phyloP scores from a whole-genome alignment of 2,888 invertebrate genomes.

The Leptinotarsa haldemani region DNA sequence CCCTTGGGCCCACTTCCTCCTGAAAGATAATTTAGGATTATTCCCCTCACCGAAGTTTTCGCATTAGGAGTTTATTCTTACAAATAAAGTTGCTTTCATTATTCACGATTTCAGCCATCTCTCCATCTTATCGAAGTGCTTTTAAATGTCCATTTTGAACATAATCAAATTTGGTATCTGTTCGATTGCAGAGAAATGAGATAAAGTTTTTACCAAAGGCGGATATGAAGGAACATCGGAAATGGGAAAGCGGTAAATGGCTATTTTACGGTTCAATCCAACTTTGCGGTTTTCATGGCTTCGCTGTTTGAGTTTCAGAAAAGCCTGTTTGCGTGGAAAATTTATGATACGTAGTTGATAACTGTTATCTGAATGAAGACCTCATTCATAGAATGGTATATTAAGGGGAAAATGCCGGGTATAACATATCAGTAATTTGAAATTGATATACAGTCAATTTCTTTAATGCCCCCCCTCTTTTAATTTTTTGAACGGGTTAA shows the following conservation, averaged over 20 bases:
- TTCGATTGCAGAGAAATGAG: not conserved
- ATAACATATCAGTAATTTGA: too few relatives aligned
- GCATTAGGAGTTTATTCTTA: too few relatives aligned
- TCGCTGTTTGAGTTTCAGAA: not conserved
- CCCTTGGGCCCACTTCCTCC: too few relatives aligned
- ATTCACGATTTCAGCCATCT: not conserved
- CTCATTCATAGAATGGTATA: too few relatives aligned
- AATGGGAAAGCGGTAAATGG: not conserved
- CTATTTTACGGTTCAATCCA: not conserved
- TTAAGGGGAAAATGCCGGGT: too few relatives aligned
- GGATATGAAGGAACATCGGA: conserved; percentile 3
- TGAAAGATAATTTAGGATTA: too few relatives aligned
- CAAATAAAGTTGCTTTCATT: not conserved
- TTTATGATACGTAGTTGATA: not conserved
- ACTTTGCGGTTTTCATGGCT: conserved; percentile 1
- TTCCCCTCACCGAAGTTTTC: too few relatives aligned
- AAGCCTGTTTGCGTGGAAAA: not conserved
- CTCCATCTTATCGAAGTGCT: not conserved
- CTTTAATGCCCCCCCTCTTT: too few relatives aligned
- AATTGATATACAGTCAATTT: too few relatives aligned
- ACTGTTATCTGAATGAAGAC: not conserved
- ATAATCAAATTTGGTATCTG: not conserved
- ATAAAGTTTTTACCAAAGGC: not conserved
- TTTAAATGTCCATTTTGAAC: not conserved
- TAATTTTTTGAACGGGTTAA: too few relatives aligned